Percentiles rank a stretch among this genome's conserved stretches.
These are phyloP conservation scores for Lindbergichthys nudifrons DNA, from an alignment of 2,797 vertebrate species.

Conservation along the genomic window DNA sequence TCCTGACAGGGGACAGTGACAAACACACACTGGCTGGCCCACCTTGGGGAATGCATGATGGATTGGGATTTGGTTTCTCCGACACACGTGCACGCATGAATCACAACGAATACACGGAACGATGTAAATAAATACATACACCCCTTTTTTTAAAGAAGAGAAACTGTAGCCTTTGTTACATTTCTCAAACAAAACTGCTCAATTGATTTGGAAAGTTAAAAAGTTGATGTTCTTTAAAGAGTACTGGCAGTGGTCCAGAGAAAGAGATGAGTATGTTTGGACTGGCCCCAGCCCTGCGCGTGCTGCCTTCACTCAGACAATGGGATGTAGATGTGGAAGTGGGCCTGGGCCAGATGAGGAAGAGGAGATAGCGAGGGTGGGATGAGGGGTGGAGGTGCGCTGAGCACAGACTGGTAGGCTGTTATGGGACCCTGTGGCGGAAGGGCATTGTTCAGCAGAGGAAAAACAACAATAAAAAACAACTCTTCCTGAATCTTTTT, in stretches of 20 bases:
- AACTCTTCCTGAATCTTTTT: conserved; percentile 87
- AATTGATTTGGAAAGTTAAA: conserved; percentile 74
- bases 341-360: conserved; percentile 85
- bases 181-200: conserved; percentile 66
- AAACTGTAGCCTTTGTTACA: conserved; percentile 43
- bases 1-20: conserved; percentile 84
- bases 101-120: conserved; percentile 3
- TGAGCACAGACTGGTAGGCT: conserved; percentile 77
- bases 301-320: conserved; percentile 85
- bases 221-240: conserved; percentile 77
- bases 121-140: no score
- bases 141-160: neutral
- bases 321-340: conserved; percentile 85
- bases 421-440: conserved; percentile 85
- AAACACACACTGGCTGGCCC: conserved; percentile 73
- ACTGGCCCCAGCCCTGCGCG: conserved; percentile 82
- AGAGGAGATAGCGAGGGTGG: conserved; percentile 84
- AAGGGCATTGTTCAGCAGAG: conserved; percentile 87
- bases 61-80: conserved; percentile 78
- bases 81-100: conserved; percentile 55
- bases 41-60: conserved; percentile 76
- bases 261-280: conserved; percentile 84
- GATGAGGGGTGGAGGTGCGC: conserved; percentile 82
- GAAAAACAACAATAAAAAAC: conserved; percentile 88
- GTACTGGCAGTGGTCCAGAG: conserved; percentile 80